Percentiles rank a stretch among this genome's conserved stretches.
These are phyloP conservation scores for Alentia gelatinosa DNA, from an alignment of 2,888 invertebrate species.

Conservation along the genomic window DNA sequence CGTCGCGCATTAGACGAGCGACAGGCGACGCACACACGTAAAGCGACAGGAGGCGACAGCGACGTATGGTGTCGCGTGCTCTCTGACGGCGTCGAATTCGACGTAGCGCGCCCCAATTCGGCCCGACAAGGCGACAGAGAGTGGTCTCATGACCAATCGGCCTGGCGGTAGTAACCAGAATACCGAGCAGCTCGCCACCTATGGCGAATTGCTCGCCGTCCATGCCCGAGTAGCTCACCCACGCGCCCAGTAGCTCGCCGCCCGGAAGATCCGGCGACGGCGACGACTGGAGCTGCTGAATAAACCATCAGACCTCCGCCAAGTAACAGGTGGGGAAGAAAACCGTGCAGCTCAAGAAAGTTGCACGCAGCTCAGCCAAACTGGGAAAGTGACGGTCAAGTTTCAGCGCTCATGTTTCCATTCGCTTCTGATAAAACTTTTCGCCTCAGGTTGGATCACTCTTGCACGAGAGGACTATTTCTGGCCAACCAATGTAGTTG, in stretches of 20 bases:
- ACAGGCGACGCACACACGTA: background rate
- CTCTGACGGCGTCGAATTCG: background rate
- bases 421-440: too few species aligned
- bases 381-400: too few species aligned
- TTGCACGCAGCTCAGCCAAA: too few species aligned
- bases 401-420: too few species aligned
- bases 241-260: background rate
- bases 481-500: too few species aligned
- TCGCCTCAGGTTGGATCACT: too few species aligned
- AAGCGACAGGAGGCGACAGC: background rate
- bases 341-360: too few species aligned
- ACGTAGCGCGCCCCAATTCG: too few species aligned
- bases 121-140: background rate
- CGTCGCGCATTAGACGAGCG: too few species aligned
- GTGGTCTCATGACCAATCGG: background rate
- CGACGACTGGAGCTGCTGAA: background rate
- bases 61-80: background rate
- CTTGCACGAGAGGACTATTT: too few species aligned
- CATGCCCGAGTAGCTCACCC: too few species aligned
- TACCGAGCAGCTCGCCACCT: slow-evolving; percentile 1
- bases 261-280: background rate
- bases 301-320: background rate
- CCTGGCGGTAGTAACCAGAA: background rate
- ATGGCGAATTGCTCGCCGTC: background rate
- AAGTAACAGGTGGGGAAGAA: background rate